A percentile compares a stretch with the other conserved stretches of the same genome.
Evolutionary conservation across 53 echinoderm and acorn worm species (phyloP).

Genomic region (Luidia sarsii): DNA sequence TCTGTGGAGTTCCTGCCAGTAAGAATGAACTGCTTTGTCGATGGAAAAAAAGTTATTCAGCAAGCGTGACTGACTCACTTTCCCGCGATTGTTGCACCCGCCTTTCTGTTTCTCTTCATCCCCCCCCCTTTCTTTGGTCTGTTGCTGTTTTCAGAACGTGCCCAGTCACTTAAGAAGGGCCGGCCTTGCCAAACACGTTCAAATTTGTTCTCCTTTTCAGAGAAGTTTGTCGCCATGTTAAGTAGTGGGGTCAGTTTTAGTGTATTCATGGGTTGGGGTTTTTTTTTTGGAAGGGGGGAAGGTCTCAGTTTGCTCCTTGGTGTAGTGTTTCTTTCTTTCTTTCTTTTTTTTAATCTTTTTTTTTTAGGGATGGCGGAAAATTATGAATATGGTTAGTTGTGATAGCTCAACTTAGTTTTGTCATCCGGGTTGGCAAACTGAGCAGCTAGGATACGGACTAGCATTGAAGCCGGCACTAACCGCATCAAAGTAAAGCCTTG

Average conservation of each 20-base stretch:
- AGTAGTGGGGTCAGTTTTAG: slow-evolving; percentile 27
- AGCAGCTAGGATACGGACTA: too few relatives aligned
- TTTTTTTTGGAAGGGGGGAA: slow-evolving; percentile 10
- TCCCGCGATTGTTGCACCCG: not conserved
- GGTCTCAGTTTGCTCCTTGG: too few relatives aligned
- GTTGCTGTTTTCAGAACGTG: slow-evolving; percentile 39
- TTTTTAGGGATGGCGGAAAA: not conserved
- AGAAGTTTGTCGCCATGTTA: slow-evolving; percentile 46
- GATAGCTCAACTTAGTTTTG: slow-evolving; percentile 16
- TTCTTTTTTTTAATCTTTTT: too few relatives aligned
- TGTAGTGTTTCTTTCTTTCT: too few relatives aligned
- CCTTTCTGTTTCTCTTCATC: too few relatives aligned
- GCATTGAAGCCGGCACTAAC: not conserved
- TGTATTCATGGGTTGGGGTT: slow-evolving; percentile 13
- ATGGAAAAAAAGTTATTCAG: too few relatives aligned
- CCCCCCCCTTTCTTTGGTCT: not conserved
- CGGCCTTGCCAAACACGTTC: not conserved
- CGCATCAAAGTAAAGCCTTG: slow-evolving; percentile 36
- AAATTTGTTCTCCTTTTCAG: slow-evolving; percentile 48
- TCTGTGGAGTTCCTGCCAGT: too few relatives aligned
- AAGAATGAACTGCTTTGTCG: too few relatives aligned
- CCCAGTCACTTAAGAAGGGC: slow-evolving; percentile 39
- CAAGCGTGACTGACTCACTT: too few relatives aligned
- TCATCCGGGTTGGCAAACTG: too few relatives aligned
- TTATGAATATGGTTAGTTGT: slow-evolving; percentile 52